Percentiles rank a stretch among this genome's conserved stretches.
These are phyloP conservation scores for Dasypogon diadema DNA, from an alignment of 2,888 invertebrate genomes.

Conservation along the genomic window DNA sequence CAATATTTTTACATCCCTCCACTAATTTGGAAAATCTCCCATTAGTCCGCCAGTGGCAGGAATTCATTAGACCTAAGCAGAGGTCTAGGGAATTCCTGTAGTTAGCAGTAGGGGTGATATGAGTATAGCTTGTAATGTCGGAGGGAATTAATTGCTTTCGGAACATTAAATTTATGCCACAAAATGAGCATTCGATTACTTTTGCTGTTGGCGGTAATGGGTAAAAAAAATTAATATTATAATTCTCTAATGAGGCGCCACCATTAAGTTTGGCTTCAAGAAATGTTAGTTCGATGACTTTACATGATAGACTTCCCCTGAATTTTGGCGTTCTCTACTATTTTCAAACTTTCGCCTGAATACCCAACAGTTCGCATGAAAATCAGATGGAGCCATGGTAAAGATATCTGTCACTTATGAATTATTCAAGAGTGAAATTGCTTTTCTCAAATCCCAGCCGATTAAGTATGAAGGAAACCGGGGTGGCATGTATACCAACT, in stretches of 20 bases:
- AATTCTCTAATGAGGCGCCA: too few relatives aligned
- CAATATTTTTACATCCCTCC: too few relatives aligned
- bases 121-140: neutral
- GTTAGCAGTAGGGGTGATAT: too few relatives aligned
- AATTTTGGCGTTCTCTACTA: neutral
- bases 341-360: constrained; percentile 2
- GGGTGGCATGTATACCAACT: neutral
- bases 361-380: neutral
- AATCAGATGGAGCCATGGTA: neutral
- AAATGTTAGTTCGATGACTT: too few relatives aligned
- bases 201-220: neutral
- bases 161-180: constrained; percentile 20
- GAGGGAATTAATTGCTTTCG: constrained; percentile 7
- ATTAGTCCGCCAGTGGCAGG: neutral
- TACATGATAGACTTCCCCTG: too few relatives aligned
- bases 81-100: neutral
- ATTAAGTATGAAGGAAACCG: neutral
- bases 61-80: neutral
- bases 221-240: too few relatives aligned
- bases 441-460: constrained; percentile 44
- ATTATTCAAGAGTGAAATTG: constrained; percentile 47
- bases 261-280: too few relatives aligned
- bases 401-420: constrained; percentile 38
- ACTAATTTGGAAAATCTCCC: too few relatives aligned
- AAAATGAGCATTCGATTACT: neutral